Base-by-base conservation (phyloP, 2,113 vertebrate genomes). In the Prolemur simus region DNA sequence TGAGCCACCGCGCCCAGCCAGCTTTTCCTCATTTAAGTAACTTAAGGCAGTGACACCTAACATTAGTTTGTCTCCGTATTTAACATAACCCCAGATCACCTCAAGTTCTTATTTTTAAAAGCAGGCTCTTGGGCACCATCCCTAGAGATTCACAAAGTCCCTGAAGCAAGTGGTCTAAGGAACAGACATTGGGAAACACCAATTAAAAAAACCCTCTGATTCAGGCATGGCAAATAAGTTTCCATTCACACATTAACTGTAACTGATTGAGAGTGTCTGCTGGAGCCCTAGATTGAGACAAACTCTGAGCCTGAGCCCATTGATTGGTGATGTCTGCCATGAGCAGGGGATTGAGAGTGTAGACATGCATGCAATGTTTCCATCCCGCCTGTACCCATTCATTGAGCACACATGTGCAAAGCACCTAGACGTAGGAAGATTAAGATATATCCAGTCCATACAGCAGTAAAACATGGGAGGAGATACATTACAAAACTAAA, bases 321-420 rank as follows among this genome's bases (percentile, higher is more conserved):
- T 3, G 45, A 73, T 73, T 92, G 56, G 42, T 90, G 85, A 95
- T 94, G 88, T 95, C 93, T 97, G 74, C 29, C 42, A 3, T n/a
- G n/a, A 68, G 2, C 73, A 76, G 49, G 45, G 23, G 76, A 42
- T 18, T 3, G 5, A 71, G 34, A 21, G 15, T 2, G 23, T 14
- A 25, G 54, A 18, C 10, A 25, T 5, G 6, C 3, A 2, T 17
- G 32, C 8, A 8, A 2, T 1, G 1, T 69, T 91, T 34, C 49
- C 52, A 21, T 27, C 8, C 14, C 7, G 34, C 27, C 12, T 27
- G 39, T 39, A 58, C 25, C 8, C 37, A 49, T 60, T 85, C 18
- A 2, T 0, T 52, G 54, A 66, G 21, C 20, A 54, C 12, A 60
- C 49, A 3, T n/a, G 47, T 7, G 54, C 82, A 81, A 58, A 93